Percentiles rank a stretch among this genome's conserved stretches.
Evolutionary conservation across 2,888 invertebrate species (phyloP).

Genomic region (Opisthograptis luteolata): DNA sequence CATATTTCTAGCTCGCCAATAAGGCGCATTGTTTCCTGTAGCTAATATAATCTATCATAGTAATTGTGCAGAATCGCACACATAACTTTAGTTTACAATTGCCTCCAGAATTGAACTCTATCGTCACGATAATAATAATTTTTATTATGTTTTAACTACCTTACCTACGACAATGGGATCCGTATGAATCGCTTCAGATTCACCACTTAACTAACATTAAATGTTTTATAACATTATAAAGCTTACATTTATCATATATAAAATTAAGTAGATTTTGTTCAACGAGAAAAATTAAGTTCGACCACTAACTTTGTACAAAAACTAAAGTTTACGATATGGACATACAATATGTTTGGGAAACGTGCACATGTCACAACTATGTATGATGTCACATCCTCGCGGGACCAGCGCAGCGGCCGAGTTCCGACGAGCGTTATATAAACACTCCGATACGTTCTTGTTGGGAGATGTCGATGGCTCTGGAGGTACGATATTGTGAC

Average conservation of each 20-base stretch:
- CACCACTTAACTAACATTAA: neutral
- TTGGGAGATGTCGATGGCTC: neutral
- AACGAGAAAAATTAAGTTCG: constrained; percentile 9
- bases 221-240: neutral
- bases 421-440: too few relatives aligned
- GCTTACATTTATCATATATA: constrained; percentile 28
- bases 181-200: neutral
- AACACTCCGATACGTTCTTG: neutral
- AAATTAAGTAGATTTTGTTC: constrained; percentile 20
- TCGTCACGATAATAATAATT: neutral
- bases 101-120: constrained; percentile 5
- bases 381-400: constrained; percentile 9
- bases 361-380: constrained; percentile 46
- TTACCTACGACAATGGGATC: neutral
- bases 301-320: constrained; percentile 23
- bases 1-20: too few relatives aligned
- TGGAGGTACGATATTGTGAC: too few relatives aligned
- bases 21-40: too few relatives aligned
- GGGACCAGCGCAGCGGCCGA: neutral
- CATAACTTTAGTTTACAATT: neutral
- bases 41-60: too few relatives aligned
- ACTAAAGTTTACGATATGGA: constrained; percentile 59
- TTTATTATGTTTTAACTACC: neutral
- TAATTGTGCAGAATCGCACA: too few relatives aligned
- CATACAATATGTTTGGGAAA: constrained; percentile 62